Conservation (phyloP, 2,888 invertebrate genomes). For the Timema podura region DNA sequence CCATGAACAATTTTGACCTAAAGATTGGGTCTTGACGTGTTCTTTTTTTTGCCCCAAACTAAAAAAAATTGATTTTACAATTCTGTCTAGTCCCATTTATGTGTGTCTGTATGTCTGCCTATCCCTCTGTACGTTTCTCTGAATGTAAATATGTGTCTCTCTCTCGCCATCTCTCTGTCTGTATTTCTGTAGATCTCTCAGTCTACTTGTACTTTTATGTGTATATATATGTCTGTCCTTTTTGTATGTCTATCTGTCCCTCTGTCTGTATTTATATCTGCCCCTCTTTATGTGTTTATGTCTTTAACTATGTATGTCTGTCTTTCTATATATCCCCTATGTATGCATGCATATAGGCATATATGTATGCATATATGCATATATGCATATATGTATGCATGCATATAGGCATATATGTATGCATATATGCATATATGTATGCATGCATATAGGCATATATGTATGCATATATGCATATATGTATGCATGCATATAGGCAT, state of each 20-base stretch:
- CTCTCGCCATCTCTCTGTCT: conserved; percentile 19
- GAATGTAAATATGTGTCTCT: not conserved
- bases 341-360: not conserved
- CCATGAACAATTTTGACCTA: too few species aligned
- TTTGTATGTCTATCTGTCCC: conserved; percentile 16
- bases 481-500: too few species aligned
- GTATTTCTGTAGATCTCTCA: conserved; percentile 12
- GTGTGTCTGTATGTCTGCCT: conserved; percentile 14
- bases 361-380: not conserved
- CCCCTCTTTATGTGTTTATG: conserved; percentile 14
- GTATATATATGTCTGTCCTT: conserved; percentile 18
- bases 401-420: too few species aligned
- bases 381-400: too few species aligned
- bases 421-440: too few species aligned
- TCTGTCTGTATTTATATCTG: conserved; percentile 15
- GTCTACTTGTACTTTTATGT: conserved; percentile 13
- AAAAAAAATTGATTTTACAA: too few species aligned
- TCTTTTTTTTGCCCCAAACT: too few species aligned
- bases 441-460: too few species aligned
- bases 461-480: too few species aligned
- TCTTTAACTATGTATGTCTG: conserved; percentile 17
- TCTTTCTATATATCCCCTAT: not conserved
- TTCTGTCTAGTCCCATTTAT: not conserved
- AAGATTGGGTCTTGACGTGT: too few species aligned
- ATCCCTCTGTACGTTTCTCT: conserved; percentile 20